Evolutionary conservation across 2,797 vertebrate species (phyloP).

Genomic region (Cirrhinus mrigala): DNA sequence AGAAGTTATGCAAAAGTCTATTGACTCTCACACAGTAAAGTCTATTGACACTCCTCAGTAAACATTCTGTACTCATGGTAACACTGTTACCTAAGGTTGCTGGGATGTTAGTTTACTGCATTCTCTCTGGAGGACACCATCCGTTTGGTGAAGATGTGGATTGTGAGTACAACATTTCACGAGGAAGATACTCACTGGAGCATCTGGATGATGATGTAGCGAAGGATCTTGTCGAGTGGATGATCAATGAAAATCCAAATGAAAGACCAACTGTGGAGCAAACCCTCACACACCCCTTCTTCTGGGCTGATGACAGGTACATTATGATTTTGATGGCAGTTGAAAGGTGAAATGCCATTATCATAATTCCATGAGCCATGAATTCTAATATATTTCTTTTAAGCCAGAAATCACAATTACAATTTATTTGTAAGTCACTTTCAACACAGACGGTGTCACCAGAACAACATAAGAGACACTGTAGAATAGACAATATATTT

Average conservation of each 20-base stretch:
- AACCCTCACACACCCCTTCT: slow-evolving; percentile 70
- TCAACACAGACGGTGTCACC: neutral
- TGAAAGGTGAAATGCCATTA: no score
- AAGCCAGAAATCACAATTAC: no score
- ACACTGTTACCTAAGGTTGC: slow-evolving; percentile 65
- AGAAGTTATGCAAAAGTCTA: slow-evolving; percentile 39
- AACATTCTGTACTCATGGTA: no score
- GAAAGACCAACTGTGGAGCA: slow-evolving; percentile 66
- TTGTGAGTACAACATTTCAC: slow-evolving; percentile 55
- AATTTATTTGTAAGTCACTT: neutral
- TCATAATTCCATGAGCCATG: no score
- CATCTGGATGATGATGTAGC: slow-evolving; percentile 65
- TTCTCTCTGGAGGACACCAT: slow-evolving; percentile 72
- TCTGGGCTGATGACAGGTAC: slow-evolving; percentile 65
- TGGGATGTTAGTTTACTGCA: slow-evolving; percentile 76
- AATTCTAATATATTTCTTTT: no score
- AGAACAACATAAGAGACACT: no score
- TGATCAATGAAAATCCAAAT: slow-evolving; percentile 66
- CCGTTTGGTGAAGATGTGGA: slow-evolving; percentile 62
- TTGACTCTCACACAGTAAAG: slow-evolving; percentile 31
- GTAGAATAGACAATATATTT: no score
- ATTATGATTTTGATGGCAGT: no score
- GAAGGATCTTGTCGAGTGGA: slow-evolving; percentile 69
- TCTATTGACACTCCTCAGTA: no score
- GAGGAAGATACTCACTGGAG: slow-evolving; percentile 64